Evolutionary conservation across 2,888 invertebrate genomes (phyloP).

Genomic region (Ophraella communa): DNA sequence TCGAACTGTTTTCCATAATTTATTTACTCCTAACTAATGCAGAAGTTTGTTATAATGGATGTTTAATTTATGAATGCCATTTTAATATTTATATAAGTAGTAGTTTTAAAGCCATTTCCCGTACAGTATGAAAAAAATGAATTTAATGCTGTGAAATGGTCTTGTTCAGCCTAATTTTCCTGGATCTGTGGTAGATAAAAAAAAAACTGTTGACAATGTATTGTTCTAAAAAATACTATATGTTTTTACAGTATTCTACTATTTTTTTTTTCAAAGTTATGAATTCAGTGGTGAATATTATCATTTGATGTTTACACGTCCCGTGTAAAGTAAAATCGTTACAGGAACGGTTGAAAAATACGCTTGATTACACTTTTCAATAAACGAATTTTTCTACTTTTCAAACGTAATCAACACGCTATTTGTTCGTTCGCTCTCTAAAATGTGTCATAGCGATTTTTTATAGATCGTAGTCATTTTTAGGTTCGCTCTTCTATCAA

Average conservation of each 20-base stretch:
- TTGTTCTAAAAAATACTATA: too few relatives aligned
- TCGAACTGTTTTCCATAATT: conserved; percentile 38
- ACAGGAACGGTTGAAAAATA: background rate
- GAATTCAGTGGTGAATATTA: too few relatives aligned
- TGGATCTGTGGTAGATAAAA: too few relatives aligned
- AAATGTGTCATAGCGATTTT: background rate
- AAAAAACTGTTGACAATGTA: too few relatives aligned
- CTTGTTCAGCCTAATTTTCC: too few relatives aligned
- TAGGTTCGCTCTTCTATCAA: background rate
- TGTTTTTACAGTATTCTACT: too few relatives aligned
- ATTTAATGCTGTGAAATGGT: too few relatives aligned
- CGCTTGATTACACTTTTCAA: background rate
- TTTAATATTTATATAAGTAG: too few relatives aligned
- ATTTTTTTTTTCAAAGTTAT: too few relatives aligned
- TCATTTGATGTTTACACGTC: too few relatives aligned
- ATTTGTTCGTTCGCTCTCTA: background rate
- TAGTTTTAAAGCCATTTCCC: too few relatives aligned
- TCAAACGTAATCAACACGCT: background rate
- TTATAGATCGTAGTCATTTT: background rate
- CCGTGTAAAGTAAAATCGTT: background rate
- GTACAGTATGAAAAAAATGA: too few relatives aligned
- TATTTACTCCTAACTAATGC: conserved; percentile 34
- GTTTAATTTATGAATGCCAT: background rate
- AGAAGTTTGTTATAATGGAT: conserved; percentile 22
- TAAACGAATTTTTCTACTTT: background rate